Conservation (phyloP, 2,113 vertebrate species). For the Parotia lawesii region DNA sequence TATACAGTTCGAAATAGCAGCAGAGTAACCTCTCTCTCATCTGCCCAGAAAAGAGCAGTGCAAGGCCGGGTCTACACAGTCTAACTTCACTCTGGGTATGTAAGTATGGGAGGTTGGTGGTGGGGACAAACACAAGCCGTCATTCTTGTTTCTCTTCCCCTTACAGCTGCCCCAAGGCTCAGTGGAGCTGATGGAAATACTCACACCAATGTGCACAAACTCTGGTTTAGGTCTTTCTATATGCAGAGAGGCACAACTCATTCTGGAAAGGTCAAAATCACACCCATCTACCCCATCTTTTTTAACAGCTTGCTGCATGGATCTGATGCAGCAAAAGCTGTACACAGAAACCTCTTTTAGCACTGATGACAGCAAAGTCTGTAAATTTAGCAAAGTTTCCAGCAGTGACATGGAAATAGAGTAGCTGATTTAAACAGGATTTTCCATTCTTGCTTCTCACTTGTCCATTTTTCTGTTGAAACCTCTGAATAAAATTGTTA, state of each 20-base stretch:
- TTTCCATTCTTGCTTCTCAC: slow-evolving; percentile 9
- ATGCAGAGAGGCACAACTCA: not conserved
- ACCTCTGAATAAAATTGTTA: slow-evolving; percentile 5
- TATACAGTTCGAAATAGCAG: not conserved
- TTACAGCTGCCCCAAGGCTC: not conserved
- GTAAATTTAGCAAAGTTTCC: slow-evolving; percentile 40
- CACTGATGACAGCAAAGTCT: slow-evolving; percentile 34
- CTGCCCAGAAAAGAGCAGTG: not conserved
- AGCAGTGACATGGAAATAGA: not conserved
- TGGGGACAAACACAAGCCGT: not conserved
- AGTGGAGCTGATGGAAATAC: not conserved
- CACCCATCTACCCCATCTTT: slow-evolving; percentile 2
- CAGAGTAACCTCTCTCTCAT: not conserved
- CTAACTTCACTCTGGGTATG: not conserved
- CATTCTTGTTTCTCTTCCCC: not conserved
- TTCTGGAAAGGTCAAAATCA: slow-evolving; percentile 35
- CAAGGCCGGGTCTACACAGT: not conserved
- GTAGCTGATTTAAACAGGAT: not conserved
- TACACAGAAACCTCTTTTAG: slow-evolving; percentile 17
- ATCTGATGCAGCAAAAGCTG: not conserved
- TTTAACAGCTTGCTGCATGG: slow-evolving; percentile 19
- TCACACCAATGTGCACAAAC: not conserved
- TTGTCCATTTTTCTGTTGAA: slow-evolving; percentile 39
- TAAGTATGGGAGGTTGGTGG: not conserved
- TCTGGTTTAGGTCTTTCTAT: not conserved